A percentile compares a stretch with the other conserved stretches of the same genome.
These are phyloP conservation scores for Tachysurus fulvidraco DNA, from an alignment of 2,113 vertebrate genomes.

Conservation along the genomic window DNA sequence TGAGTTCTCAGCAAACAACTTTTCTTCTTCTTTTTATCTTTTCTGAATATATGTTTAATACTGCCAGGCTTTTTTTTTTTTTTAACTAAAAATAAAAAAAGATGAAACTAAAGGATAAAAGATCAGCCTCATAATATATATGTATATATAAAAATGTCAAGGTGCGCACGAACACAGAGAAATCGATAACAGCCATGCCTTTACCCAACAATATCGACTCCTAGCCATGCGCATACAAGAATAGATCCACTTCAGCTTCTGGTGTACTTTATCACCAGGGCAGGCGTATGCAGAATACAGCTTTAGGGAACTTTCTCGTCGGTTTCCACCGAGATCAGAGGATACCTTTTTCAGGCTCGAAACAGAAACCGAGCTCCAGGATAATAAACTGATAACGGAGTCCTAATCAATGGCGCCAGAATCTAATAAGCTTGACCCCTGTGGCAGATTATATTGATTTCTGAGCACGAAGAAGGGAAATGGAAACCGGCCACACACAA, in stretches of 20 bases:
- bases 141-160: not conserved
- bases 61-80: not conserved
- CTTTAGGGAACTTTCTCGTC: conserved; percentile 62
- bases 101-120: not conserved
- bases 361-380: conserved; percentile 54
- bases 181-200: conserved; percentile 61
- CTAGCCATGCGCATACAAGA: conserved; percentile 46
- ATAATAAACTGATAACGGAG: conserved; percentile 55
- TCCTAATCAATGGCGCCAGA: conserved; percentile 62
- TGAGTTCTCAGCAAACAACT: not conserved
- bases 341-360: conserved; percentile 50
- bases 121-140: not conserved
- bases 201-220: conserved; percentile 49
- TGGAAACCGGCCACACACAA: conserved; percentile 47
- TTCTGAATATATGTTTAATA: not conserved
- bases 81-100: conserved; percentile 43
- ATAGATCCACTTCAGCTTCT: conserved; percentile 46
- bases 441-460: conserved; percentile 63
- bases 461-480: conserved; percentile 53
- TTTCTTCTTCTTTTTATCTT: not conserved
- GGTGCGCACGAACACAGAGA: conserved; percentile 26
- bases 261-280: conserved; percentile 57
- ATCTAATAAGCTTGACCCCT: conserved; percentile 64
- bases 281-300: conserved; percentile 53
- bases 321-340: conserved; percentile 55